Evolutionary conservation across 1,140 invertebrate species (phyloP).

Genomic region (Drosophila kohkoa): DNA sequence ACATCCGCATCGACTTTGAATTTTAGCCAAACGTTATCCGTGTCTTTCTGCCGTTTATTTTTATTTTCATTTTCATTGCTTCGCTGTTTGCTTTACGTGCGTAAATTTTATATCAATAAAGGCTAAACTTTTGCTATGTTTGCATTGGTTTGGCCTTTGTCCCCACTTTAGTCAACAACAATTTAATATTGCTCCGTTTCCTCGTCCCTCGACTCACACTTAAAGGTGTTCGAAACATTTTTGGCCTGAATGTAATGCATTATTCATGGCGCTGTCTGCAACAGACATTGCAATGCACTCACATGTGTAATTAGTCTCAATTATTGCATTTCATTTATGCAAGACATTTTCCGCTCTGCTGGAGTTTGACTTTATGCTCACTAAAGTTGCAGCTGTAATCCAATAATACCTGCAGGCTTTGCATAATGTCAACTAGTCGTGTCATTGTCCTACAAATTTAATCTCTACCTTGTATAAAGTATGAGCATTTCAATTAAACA

Average conservation of each 20-base stretch:
- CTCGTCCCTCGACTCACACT: neutral
- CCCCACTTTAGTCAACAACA: neutral
- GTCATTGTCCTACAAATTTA: neutral
- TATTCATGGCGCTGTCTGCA: neutral
- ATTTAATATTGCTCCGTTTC: neutral
- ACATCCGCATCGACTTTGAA: slow-evolving; percentile 14
- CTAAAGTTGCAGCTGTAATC: neutral
- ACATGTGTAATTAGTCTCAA: slow-evolving; percentile 34
- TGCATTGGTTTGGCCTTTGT: slow-evolving; percentile 18
- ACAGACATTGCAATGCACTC: slow-evolving; percentile 26
- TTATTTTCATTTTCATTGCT: slow-evolving; percentile 5
- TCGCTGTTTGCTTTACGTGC: slow-evolving; percentile 59
- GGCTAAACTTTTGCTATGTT: slow-evolving; percentile 11
- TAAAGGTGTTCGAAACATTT: slow-evolving; percentile 14
- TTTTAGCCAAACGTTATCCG: slow-evolving; percentile 12
- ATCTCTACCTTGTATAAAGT: no score
- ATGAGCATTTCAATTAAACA: no score
- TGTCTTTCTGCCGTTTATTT: slow-evolving; percentile 20
- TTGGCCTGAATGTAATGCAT: neutral
- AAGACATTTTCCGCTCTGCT: slow-evolving; percentile 1
- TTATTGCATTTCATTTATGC: slow-evolving; percentile 8
- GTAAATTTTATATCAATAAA: slow-evolving; percentile 55
- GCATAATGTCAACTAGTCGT: neutral
- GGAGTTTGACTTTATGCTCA: no score
- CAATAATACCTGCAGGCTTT: neutral